These are phyloP conservation scores for Marcusenius ussheri DNA, from an alignment of 2,113 vertebrate genomes.

Conservation along the genomic window DNA sequence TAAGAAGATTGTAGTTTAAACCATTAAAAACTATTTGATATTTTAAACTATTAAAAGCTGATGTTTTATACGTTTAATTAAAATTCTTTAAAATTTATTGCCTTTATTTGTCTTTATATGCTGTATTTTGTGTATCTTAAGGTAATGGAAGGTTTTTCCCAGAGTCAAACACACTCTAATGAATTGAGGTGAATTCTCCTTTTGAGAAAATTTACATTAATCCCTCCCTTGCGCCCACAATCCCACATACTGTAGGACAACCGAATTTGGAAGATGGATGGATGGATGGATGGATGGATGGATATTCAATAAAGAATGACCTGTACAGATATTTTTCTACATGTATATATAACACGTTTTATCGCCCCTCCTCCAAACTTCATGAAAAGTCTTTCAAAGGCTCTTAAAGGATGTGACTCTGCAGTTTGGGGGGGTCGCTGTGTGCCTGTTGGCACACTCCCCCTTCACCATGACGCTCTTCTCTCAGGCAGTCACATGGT, in stretches of 20 bases:
- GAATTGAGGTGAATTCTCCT: not conserved
- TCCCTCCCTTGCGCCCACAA: not conserved
- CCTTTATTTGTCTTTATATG: not conserved
- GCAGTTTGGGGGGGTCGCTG: not conserved
- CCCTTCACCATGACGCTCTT: not conserved
- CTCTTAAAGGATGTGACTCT: not conserved
- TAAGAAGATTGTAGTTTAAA: not conserved
- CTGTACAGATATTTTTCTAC: not conserved
- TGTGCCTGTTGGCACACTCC: not conserved
- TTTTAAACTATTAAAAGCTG: not conserved
- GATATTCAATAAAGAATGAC: not conserved
- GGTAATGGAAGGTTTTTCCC: not conserved
- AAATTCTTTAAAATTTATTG: not conserved
- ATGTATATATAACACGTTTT: not conserved
- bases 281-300: not conserved
- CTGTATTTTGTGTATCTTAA: not conserved
- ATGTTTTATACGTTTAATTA: not conserved
- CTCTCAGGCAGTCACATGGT: not conserved
- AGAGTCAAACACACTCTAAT: not conserved
- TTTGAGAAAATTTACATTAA: not conserved
- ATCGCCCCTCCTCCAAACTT: not conserved
- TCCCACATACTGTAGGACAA: not conserved
- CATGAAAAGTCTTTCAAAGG: not conserved
- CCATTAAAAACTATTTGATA: not conserved
- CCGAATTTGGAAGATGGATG: not conserved